phyloP scores from a whole-genome alignment of 2,888 invertebrate genomes.

The Stenolophus ochropezus region DNA sequence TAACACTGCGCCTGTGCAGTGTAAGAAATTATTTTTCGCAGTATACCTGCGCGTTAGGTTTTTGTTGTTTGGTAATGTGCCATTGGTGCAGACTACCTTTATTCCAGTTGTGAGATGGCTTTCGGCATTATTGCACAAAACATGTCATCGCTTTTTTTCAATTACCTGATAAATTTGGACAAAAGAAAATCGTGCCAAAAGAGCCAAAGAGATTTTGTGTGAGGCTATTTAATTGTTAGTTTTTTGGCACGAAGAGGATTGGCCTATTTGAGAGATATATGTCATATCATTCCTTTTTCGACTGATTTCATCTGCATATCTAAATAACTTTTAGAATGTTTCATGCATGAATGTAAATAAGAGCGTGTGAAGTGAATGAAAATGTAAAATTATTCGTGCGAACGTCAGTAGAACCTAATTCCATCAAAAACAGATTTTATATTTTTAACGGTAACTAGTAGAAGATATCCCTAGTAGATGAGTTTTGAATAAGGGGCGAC shows the following conservation, averaged over 20 bases:
- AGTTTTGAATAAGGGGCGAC: slow-evolving; percentile 4
- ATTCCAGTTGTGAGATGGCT: too few species aligned
- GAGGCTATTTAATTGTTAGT: not conserved
- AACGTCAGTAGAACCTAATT: not conserved
- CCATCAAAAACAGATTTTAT: slow-evolving; percentile 17
- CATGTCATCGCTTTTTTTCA: too few species aligned
- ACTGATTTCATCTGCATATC: slow-evolving; percentile 21
- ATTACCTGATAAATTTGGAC: not conserved
- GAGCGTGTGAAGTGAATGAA: slow-evolving; percentile 10
- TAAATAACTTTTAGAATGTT: slow-evolving; percentile 9
- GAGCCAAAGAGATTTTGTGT: not conserved
- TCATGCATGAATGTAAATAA: slow-evolving; percentile 18
- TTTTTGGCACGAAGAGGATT: not conserved
- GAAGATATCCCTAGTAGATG: slow-evolving; percentile 1
- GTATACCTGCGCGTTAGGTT: too few species aligned
- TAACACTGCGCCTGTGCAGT: too few species aligned
- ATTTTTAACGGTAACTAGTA: slow-evolving; percentile 19
- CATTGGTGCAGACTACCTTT: too few species aligned
- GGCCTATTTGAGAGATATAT: not conserved
- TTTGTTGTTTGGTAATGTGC: too few species aligned
- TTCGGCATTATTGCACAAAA: too few species aligned
- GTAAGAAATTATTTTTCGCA: too few species aligned
- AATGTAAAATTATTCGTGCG: slow-evolving; percentile 15
- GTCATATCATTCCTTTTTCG: not conserved
- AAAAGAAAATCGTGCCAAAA: not conserved